Evolutionary conservation across 1,140 invertebrate genomes (phyloP).

Genomic region (Zaprionus tsacasi): DNA sequence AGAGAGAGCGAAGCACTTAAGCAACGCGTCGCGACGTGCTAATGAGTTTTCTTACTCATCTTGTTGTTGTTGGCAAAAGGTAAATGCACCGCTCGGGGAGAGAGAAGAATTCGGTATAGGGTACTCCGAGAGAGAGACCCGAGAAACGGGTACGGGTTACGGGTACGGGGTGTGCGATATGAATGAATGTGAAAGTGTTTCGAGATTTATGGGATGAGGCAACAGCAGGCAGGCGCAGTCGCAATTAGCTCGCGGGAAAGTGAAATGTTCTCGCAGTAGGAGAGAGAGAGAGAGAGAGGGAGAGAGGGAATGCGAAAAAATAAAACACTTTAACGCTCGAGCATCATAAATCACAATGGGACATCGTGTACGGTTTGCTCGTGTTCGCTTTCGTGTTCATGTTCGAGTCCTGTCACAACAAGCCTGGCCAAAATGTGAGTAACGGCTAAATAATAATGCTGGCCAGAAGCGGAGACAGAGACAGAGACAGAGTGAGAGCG

Average conservation of each 20-base stretch:
- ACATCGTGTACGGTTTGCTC: slow-evolving; percentile 60
- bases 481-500: background rate
- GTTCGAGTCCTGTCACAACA: slow-evolving; percentile 69
- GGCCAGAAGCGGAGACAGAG: slow-evolving; percentile 43
- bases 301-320: slow-evolving; percentile 31
- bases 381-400: slow-evolving; percentile 28
- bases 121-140: background rate
- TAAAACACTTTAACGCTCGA: slow-evolving; percentile 77
- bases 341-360: slow-evolving; percentile 75
- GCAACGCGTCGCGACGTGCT: slow-evolving; percentile 73
- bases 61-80: slow-evolving; percentile 28
- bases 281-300: background rate
- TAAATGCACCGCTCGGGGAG: slow-evolving; percentile 29
- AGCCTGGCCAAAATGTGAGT: slow-evolving; percentile 77
- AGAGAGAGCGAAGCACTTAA: slow-evolving; percentile 59
- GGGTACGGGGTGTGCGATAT: slow-evolving; percentile 18
- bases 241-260: slow-evolving; percentile 76
- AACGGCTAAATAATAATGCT: slow-evolving; percentile 81
- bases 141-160: background rate
- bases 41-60: slow-evolving; percentile 56
- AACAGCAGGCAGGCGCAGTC: slow-evolving; percentile 40
- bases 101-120: slow-evolving; percentile 10
- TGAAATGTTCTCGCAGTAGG: slow-evolving; percentile 78
- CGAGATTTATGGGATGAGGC: slow-evolving; percentile 77
- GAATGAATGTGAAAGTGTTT: slow-evolving; percentile 80